Conservation (phyloP, 2,888 invertebrate genomes). For the Cheiracanthium punctorium region DNA sequence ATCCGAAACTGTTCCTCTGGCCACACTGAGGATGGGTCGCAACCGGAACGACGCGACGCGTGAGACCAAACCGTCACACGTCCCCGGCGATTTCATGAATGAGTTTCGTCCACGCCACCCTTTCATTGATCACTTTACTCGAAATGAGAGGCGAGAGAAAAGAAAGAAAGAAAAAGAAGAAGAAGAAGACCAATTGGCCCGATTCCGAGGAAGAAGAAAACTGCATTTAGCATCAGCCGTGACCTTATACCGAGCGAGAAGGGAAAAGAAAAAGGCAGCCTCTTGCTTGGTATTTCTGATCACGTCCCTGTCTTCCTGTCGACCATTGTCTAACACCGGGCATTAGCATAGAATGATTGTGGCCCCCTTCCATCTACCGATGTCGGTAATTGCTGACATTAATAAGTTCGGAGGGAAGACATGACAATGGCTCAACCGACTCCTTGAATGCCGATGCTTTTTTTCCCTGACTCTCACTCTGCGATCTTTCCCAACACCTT, state of each 20-base stretch:
- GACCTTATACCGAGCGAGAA: conserved; percentile 42
- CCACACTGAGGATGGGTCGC: neutral
- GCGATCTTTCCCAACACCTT: neutral
- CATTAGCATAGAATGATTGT: conserved; percentile 65
- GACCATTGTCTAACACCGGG: conserved; percentile 35
- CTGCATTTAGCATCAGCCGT: conserved; percentile 24
- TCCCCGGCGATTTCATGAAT: conserved; percentile 27
- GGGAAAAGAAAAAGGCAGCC: conserved; percentile 25
- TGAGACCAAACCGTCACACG: conserved; percentile 5
- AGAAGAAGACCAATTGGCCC: conserved; percentile 17
- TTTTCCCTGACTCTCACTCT: conserved; percentile 7
- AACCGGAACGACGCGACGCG: conserved; percentile 3
- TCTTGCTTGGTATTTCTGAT: conserved; percentile 37
- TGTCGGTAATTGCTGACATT: conserved; percentile 65
- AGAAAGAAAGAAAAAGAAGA: conserved; percentile 18
- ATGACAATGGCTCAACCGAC: conserved; percentile 46
- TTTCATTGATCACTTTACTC: conserved; percentile 7
- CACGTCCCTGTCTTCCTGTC: conserved; percentile 65
- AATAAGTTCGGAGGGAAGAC: conserved; percentile 44
- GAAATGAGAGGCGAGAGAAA: conserved; percentile 9
- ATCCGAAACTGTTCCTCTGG: neutral
- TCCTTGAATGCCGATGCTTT: conserved; percentile 34
- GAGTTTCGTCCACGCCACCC: conserved; percentile 8
- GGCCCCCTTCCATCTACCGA: conserved; percentile 48
- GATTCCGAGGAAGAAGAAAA: conserved; percentile 27